phyloP scores from a whole-genome alignment of 1,140 invertebrate species.

The Cydia splendana region DNA sequence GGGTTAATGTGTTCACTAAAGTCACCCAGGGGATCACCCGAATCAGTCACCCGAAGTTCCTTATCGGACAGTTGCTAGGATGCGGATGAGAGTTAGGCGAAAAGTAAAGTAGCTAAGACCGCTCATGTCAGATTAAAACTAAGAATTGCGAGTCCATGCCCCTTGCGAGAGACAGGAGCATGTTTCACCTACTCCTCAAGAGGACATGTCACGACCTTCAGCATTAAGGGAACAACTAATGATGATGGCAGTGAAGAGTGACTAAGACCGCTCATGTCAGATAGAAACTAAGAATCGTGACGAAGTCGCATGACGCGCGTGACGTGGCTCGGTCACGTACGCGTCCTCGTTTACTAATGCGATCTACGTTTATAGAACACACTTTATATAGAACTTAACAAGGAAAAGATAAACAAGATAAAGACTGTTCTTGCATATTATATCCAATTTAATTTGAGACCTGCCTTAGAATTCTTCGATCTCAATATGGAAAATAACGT shows the following conservation, averaged over 20 bases:
- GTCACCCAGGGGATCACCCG: no score
- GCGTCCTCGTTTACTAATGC: constrained; percentile 6
- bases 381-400: neutral
- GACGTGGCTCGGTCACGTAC: constrained; percentile 1
- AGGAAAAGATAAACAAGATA: neutral
- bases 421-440: neutral
- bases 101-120: neutral
- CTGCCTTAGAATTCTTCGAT: no score
- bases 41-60: no score
- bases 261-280: neutral
- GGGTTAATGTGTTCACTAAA: no score
- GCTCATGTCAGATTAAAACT: neutral
- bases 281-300: constrained; percentile 5
- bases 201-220: no score
- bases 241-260: neutral
- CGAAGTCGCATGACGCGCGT: constrained; percentile 3
- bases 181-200: no score
- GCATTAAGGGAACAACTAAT: no score
- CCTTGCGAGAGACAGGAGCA: no score
- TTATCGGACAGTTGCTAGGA: no score
- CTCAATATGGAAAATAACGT: no score
- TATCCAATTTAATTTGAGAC: neutral
- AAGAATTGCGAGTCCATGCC: neutral
- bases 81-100: no score
- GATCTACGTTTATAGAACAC: constrained; percentile 10